Base-by-base conservation (phyloP, 2,888 invertebrate species). In the Ecliptopera silaceata region DNA sequence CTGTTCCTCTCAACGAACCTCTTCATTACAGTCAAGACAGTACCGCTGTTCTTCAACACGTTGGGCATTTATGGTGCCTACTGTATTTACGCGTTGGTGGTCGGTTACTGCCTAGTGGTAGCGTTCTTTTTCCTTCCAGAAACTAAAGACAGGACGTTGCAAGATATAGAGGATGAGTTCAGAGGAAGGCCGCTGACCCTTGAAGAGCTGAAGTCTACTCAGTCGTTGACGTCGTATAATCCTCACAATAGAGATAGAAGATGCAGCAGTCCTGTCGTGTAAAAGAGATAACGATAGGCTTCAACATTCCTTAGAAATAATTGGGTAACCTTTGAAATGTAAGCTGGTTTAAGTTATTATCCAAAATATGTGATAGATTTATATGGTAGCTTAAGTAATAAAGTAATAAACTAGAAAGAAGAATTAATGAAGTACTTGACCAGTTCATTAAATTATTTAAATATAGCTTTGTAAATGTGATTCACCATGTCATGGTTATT, bases 161-260 rank as follows among this genome's bases (percentile, higher is more conserved):
- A 84, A 52, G 81, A 86, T 50, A 86, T 86, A 38, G 86, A 86
- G 56, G 74, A 86, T 26, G 85, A 84, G 62, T 81, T 86, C 48
- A 70, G 81, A 65, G 84, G 81, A 2, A 69, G 72, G 47, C 76
- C 77, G 0, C 15, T 84, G 32, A 69, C 75, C 0, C 44, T 68
- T 20, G 70, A 72, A 26, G 70, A 70, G 58, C 26, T 74, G 44
- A 71, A 73, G 32, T 74, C 72, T 0, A 68, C 65, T 5, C 69
- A 72, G 48, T 72, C 74, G 1, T 46, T 75, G 51, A 63, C 70
- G 3, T 70, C 74, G 1, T 46, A 60, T 22, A 67, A 64, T 32
- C 59, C 63, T 48, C 55, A 66, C 22, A 68, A 64, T 44, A 64
- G 59, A 26, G 71, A 71, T 39, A 66, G 71, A 22, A 61, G 71